Conservation (phyloP, 2,888 invertebrate genomes). For the Cybosia mesomella region DNA sequence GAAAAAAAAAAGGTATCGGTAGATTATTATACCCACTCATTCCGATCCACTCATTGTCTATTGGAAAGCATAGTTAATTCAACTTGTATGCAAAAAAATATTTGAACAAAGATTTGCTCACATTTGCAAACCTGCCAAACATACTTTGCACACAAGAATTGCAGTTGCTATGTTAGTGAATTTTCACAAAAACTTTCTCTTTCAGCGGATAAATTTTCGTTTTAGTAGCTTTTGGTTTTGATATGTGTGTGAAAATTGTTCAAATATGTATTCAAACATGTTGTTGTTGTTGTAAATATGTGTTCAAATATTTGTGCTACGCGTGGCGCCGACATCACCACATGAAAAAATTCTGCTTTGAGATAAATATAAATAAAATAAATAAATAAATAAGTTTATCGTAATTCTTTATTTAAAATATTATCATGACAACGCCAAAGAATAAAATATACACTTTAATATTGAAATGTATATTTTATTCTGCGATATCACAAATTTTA, state of each 20-base stretch:
- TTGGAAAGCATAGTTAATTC: background rate
- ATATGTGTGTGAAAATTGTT: too few relatives aligned
- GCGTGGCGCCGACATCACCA: too few relatives aligned
- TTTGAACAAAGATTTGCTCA: background rate
- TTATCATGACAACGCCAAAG: background rate
- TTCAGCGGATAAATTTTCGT: too few relatives aligned
- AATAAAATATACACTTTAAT: background rate
- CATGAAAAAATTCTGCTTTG: too few relatives aligned
- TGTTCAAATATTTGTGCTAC: too few relatives aligned
- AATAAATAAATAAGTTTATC: too few relatives aligned
- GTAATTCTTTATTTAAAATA: background rate
- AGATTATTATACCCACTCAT: background rate
- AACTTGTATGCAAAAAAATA: background rate
- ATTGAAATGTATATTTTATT: background rate
- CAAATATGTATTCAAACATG: too few relatives aligned
- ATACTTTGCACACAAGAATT: background rate
- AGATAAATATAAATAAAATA: too few relatives aligned
- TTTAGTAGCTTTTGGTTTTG: background rate
- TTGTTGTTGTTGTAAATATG: too few relatives aligned
- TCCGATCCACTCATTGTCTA: background rate
- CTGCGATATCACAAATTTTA: background rate
- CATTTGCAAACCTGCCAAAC: background rate
- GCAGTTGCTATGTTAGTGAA: background rate
- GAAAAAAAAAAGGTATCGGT: background rate
- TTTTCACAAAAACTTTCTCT: background rate